phyloP scores from a whole-genome alignment of 2,113 vertebrate genomes.

The Protomyctophum bolini region DNA sequence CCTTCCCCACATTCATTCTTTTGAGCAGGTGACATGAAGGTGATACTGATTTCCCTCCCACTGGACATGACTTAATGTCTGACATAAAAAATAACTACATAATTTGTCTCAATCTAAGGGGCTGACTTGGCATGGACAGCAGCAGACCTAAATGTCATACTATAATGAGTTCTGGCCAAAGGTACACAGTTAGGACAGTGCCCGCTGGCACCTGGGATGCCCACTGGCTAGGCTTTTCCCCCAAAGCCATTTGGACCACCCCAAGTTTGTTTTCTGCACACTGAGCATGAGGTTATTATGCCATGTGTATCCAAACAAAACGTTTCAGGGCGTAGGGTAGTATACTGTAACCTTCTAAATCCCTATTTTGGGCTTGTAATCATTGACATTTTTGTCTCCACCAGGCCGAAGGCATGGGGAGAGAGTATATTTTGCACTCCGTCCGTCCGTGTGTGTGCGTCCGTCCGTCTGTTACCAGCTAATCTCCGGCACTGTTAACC shows the following conservation, averaged over 20 bases:
- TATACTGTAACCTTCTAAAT: not conserved
- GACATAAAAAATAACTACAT: conserved; percentile 80
- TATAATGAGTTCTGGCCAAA: conserved; percentile 81
- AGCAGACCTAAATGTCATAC: conserved; percentile 82
- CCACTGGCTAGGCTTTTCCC: conserved; percentile 77
- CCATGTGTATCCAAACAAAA: conserved; percentile 71
- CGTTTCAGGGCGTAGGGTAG: conserved; percentile 44
- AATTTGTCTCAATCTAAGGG: conserved; percentile 80
- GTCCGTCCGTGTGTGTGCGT: too few relatives aligned
- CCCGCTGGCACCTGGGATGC: conserved; percentile 78
- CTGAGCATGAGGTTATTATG: conserved; percentile 35
- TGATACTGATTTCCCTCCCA: conserved; percentile 71
- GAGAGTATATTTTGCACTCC: too few relatives aligned
- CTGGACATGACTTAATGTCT: conserved; percentile 76
- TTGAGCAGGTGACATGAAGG: conserved; percentile 71
- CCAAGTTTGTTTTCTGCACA: conserved; percentile 64
- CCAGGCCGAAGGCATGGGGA: too few relatives aligned
- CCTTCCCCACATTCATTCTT: conserved; percentile 39
- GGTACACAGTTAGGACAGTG: conserved; percentile 75
- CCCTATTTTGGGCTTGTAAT: too few relatives aligned
- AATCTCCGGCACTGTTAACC: too few relatives aligned
- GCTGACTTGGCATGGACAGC: conserved; percentile 79
- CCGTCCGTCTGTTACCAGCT: too few relatives aligned
- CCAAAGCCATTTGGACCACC: conserved; percentile 75
- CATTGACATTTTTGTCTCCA: too few relatives aligned